Conservation (phyloP, 1,140 invertebrate genomes). For the Drosophila santomea region DNA sequence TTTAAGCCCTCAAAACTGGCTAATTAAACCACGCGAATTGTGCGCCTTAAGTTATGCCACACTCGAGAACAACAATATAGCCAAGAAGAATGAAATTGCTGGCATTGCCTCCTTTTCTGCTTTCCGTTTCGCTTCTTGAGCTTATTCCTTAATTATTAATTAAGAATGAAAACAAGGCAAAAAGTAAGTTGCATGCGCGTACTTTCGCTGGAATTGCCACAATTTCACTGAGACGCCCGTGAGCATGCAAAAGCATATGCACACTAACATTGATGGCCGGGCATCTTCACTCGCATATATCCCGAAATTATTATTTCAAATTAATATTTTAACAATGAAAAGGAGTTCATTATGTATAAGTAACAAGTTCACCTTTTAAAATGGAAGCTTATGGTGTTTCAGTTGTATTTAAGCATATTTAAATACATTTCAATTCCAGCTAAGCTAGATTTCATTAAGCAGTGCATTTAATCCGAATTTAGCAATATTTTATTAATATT, state of each 20-base stretch:
- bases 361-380: too few species aligned
- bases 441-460: too few species aligned
- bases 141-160: conserved; percentile 82
- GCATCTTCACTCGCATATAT: background rate
- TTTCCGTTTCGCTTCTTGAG: conserved; percentile 50
- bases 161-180: conserved; percentile 80
- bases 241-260: conserved; percentile 56
- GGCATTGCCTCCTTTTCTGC: conserved; percentile 30
- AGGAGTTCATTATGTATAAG: rapidly evolving
- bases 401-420: too few species aligned
- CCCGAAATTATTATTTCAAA: too few species aligned
- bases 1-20: conserved; percentile 42
- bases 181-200: conserved; percentile 70
- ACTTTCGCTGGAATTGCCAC: conserved; percentile 75
- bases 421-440: too few species aligned
- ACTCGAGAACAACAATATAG: conserved; percentile 47
- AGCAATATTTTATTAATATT: too few species aligned
- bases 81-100: conserved; percentile 46
- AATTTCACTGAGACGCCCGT: conserved; percentile 64
- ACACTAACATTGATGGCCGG: conserved; percentile 20
- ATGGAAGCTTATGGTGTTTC: too few species aligned
- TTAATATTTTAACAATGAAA: too few species aligned
- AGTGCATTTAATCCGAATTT: too few species aligned
- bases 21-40: conserved; percentile 70
- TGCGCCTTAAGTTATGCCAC: conserved; percentile 61